Percentiles rank a stretch among this genome's conserved stretches.
Conservation (phyloP, 2,888 invertebrate genomes). For the Schrankia costaestrigalis region DNA sequence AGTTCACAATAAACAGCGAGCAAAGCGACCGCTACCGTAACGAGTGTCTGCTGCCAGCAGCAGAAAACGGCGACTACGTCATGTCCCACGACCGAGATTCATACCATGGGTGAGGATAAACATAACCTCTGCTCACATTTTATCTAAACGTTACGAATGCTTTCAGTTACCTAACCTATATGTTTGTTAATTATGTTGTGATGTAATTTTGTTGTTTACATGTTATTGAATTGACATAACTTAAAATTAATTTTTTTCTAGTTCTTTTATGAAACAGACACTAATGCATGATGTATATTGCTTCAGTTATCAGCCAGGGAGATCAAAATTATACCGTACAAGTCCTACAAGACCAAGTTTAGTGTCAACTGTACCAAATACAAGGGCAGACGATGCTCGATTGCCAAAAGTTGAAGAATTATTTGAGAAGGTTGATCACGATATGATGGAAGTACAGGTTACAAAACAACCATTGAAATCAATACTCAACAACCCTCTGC, state of each 20-base stretch:
- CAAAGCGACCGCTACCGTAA: conserved; percentile 54
- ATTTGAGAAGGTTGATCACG: conserved; percentile 67
- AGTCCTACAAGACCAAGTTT: conserved; percentile 63
- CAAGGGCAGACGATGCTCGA: conserved; percentile 61
- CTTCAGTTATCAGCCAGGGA: conserved; percentile 58
- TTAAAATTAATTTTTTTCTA: background rate
- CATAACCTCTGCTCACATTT: conserved; percentile 39
- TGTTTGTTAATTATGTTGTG: conserved; percentile 4
- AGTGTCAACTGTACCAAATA: conserved; percentile 64
- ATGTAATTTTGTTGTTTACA: conserved; percentile 11
- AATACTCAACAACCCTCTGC: conserved; percentile 70
- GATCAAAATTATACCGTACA: conserved; percentile 59
- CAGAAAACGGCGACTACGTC: conserved; percentile 70
- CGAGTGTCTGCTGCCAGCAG: conserved; percentile 64
- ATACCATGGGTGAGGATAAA: conserved; percentile 56
- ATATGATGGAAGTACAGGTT: conserved; percentile 62
- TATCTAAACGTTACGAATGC: conserved; percentile 15
- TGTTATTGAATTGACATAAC: background rate
- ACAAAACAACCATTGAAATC: conserved; percentile 70
- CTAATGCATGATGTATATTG: conserved; percentile 2
- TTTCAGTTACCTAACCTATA: conserved; percentile 13
- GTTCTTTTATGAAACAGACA: background rate
- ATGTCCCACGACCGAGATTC: conserved; percentile 65
- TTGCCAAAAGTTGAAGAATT: conserved; percentile 74
- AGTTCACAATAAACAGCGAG: conserved; percentile 66